phyloP scores from a whole-genome alignment of 2,888 invertebrate genomes.

The Gerris lacustris region DNA sequence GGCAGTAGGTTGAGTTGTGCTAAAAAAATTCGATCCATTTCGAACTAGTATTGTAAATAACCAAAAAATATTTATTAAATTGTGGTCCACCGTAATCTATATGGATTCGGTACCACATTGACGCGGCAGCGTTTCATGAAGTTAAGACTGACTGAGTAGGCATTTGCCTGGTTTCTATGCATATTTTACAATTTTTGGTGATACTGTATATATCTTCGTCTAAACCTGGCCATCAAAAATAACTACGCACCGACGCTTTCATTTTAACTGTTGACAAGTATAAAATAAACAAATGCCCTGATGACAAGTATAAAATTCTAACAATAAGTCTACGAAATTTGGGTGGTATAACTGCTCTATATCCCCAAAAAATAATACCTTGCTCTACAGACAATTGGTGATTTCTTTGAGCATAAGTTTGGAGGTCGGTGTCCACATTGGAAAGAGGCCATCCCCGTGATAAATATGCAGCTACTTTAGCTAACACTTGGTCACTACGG shows the following conservation, averaged over 20 bases:
- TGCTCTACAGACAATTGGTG: not conserved
- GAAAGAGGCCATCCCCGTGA: not conserved
- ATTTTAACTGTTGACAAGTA: not conserved
- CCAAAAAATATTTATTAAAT: not conserved
- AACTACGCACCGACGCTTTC: not conserved
- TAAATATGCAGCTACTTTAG: not conserved
- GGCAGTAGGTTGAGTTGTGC: not conserved
- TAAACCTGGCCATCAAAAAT: not conserved
- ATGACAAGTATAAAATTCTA: not conserved
- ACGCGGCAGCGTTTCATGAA: not conserved
- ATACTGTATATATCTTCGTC: not conserved
- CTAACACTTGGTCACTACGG: too few relatives aligned
- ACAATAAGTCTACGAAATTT: not conserved
- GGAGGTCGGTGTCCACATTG: not conserved
- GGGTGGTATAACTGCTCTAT: not conserved
- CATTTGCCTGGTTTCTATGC: not conserved
- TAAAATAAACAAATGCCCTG: too few relatives aligned
- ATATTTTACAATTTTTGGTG: not conserved
- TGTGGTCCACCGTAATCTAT: not conserved
- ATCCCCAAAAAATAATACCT: not conserved
- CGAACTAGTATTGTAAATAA: not conserved
- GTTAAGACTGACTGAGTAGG: not conserved
- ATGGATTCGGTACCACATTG: not conserved
- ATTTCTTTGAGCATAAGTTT: not conserved
- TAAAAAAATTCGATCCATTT: not conserved